Conservation (phyloP, 1,140 invertebrate species). For the Mercenaria mercenaria region DNA sequence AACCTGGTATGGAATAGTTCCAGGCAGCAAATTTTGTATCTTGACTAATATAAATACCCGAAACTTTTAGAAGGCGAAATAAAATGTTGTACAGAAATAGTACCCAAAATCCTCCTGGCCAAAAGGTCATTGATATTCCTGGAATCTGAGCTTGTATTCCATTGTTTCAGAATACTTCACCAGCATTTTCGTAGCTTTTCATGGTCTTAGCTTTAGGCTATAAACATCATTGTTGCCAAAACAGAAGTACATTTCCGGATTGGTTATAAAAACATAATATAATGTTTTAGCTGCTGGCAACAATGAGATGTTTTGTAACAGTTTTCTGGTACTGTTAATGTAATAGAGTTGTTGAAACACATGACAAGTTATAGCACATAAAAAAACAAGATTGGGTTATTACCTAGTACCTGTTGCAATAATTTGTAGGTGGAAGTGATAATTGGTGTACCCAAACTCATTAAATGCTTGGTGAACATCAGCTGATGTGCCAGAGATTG, state of each 20-base stretch:
- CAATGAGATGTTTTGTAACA: not conserved
- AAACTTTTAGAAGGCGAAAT: too few species aligned
- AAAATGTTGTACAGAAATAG: too few species aligned
- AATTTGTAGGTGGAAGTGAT: slow-evolving; percentile 47
- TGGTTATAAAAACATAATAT: not conserved
- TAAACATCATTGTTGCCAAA: too few species aligned
- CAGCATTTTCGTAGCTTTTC: too few species aligned
- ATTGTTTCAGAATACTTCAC: too few species aligned
- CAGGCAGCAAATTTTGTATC: too few species aligned
- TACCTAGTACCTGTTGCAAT: not conserved
- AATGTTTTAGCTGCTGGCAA: not conserved
- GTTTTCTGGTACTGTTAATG: not conserved
- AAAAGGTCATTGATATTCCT: too few species aligned
- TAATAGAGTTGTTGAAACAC: slow-evolving; percentile 42
- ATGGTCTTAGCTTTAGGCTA: too few species aligned
- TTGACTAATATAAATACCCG: too few species aligned
- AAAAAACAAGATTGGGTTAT: not conserved
- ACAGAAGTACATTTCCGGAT: not conserved
- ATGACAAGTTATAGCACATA: slow-evolving; percentile 13
- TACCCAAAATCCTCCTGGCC: too few species aligned
- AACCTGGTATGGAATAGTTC: too few species aligned
- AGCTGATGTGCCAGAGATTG: not conserved
- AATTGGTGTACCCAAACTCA: slow-evolving; percentile 33
- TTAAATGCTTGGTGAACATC: slow-evolving; percentile 30
- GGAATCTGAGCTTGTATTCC: too few species aligned